A percentile compares a stretch with the other conserved stretches of the same genome.
These are phyloP conservation scores for Muntiacus reevesi DNA, from an alignment of 2,113 vertebrate genomes.

Conservation along the genomic window DNA sequence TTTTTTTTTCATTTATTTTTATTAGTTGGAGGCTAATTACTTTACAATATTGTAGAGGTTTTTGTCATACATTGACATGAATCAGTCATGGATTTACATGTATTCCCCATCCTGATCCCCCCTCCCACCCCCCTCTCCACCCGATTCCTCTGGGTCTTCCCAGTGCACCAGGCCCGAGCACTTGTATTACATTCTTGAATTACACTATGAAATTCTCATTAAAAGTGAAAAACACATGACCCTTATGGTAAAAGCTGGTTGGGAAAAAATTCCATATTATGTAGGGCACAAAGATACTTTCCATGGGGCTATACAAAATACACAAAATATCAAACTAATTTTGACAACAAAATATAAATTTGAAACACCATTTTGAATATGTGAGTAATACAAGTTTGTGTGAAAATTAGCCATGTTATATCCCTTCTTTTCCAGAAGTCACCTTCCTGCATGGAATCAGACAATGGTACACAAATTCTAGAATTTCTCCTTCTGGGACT, in stretches of 20 bases:
- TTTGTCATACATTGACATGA: too few species aligned
- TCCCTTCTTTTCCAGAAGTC: background rate
- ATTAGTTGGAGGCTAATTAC: too few species aligned
- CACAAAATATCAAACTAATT: background rate
- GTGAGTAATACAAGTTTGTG: background rate
- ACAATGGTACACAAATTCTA: background rate
- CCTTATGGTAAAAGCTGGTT: background rate
- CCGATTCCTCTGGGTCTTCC: too few species aligned
- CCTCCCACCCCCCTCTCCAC: too few species aligned
- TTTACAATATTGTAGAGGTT: too few species aligned
- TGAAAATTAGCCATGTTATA: background rate
- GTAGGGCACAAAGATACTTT: background rate
- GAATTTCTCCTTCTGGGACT: background rate
- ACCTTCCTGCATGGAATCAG: background rate
- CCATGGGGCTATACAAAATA: background rate
- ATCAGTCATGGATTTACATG: too few species aligned
- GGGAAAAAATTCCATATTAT: background rate
- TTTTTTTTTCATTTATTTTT: too few species aligned
- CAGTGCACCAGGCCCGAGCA: too few species aligned
- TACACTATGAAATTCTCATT: background rate
- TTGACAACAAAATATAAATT: background rate
- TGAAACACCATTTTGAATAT: background rate
- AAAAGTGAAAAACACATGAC: background rate
- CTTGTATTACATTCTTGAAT: background rate
- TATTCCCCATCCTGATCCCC: too few species aligned